Evolutionary conservation across 2,888 invertebrate species (phyloP), one percentile per base, ranked within the genome.

Genomic region (Drosophila robusta): DNA sequence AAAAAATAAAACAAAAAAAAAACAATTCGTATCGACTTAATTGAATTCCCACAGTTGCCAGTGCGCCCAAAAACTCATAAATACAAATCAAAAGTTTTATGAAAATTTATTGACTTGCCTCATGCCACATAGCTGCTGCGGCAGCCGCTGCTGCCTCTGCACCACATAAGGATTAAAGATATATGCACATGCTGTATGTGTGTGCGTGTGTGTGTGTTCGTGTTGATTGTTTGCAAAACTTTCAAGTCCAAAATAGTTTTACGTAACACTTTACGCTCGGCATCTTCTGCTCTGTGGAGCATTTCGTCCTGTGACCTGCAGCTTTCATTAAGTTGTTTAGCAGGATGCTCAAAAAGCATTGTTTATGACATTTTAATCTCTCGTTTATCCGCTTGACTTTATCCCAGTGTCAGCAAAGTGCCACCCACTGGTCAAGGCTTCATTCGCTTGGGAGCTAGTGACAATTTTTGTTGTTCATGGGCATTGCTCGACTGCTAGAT

Each of bases 311-410:
- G 38, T 76, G 72, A 56, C 47, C 55, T 52, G 58, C 62, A 63
- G 70, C 69, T 86, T 80, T 88, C 88, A 83, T 83, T 83, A 84
- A 81, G 85, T 85, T 89, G 85, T 77, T 82, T 76, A 67, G 86
- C 78, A 69, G 75, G 55, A 64, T 63, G 72, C 68, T 78, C 75
- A 70, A 73, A 85, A 76, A 70, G 76, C 78, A 86, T 88, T 83
- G 89, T 87, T 83, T 83, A 83, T 89, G 87, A 85, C 89, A 89
- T 89, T 84, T 89, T 84, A 89, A 83, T 83, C 89, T 84, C 79
- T 84, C 78, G 87, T 87, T 89, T 89, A 89, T 87, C 76, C 87
- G 89, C 85, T 85, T 89, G 85, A 78, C 89, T 83, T 78, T 87
- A 51, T 46, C 64, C 65, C 73, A 73, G 67, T 78, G 85, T 64